phyloP scores from a whole-genome alignment of 1,140 invertebrate genomes.

The Platyura marginata region DNA sequence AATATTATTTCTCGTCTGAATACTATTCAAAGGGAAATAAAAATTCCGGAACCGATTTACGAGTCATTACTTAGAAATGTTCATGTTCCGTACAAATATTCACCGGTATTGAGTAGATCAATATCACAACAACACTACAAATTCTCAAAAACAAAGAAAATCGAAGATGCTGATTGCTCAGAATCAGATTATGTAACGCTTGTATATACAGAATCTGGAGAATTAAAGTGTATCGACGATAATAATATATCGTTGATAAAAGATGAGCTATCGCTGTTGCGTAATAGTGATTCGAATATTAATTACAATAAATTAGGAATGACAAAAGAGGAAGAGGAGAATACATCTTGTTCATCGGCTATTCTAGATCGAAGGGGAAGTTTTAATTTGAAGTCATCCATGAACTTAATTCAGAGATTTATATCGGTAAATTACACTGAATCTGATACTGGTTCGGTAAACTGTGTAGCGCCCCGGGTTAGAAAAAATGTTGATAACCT shows the following conservation, averaged over 20 bases:
- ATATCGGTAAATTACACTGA: neutral
- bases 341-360: neutral
- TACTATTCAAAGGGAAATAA: neutral
- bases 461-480: constrained; percentile 14
- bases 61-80: constrained; percentile 21
- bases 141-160: constrained; percentile 8
- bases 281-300: constrained; percentile 4
- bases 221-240: constrained; percentile 15
- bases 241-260: neutral
- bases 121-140: constrained; percentile 15
- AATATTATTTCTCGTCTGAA: neutral
- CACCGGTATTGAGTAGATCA: constrained; percentile 15
- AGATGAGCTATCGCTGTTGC: neutral
- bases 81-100: constrained; percentile 24
- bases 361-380: neutral
- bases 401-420: neutral
- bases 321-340: neutral
- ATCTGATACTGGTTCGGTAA: too few species aligned
- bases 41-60: constrained; percentile 17
- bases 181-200: constrained; percentile 24
- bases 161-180: constrained; percentile 9
- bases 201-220: constrained; percentile 16
- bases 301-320: constrained; percentile 1
- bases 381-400: neutral
- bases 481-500: constrained; percentile 6